Conservation (phyloP, 1,140 invertebrate genomes). For the Bombus waltoni region DNA sequence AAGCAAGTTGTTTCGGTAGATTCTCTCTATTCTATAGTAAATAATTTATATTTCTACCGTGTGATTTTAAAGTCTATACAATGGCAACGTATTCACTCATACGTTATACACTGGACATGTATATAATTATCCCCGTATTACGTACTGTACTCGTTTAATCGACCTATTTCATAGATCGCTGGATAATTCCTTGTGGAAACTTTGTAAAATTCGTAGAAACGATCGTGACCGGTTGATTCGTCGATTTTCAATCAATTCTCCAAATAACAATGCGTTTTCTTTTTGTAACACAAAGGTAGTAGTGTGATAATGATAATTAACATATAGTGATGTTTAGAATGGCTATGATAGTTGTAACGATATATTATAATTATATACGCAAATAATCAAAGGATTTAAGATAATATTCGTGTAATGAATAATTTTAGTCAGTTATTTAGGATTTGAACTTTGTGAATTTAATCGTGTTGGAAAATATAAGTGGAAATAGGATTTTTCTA, state of each 20-base stretch:
- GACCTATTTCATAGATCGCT: slow-evolving; percentile 10
- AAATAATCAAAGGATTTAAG: not conserved
- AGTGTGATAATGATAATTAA: not conserved
- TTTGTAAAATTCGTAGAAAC: slow-evolving; percentile 16
- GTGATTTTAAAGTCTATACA: slow-evolving; percentile 41
- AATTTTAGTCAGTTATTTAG: not conserved
- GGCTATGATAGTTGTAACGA: slow-evolving; percentile 23
- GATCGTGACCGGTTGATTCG: slow-evolving; percentile 27
- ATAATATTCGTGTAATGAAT: not conserved
- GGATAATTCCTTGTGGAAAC: slow-evolving; percentile 6
- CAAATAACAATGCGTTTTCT: not conserved
- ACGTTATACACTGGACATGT: slow-evolving; percentile 38
- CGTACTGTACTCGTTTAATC: slow-evolving; percentile 8
- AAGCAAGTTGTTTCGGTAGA: slow-evolving; percentile 30
- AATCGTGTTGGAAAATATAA: too few species aligned
- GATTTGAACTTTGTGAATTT: not conserved
- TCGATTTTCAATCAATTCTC: not conserved
- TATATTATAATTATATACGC: not conserved
- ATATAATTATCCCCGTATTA: slow-evolving; percentile 46
- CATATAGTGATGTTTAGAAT: slow-evolving; percentile 1
- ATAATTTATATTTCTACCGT: slow-evolving; percentile 59
- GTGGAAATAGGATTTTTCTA: not conserved
- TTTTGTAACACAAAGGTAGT: not conserved
- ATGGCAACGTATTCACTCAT: slow-evolving; percentile 18
- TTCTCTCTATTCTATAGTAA: slow-evolving; percentile 46